phyloP scores from a whole-genome alignment of 2,113 vertebrate genomes.

The Rhombomys opimus region DNA sequence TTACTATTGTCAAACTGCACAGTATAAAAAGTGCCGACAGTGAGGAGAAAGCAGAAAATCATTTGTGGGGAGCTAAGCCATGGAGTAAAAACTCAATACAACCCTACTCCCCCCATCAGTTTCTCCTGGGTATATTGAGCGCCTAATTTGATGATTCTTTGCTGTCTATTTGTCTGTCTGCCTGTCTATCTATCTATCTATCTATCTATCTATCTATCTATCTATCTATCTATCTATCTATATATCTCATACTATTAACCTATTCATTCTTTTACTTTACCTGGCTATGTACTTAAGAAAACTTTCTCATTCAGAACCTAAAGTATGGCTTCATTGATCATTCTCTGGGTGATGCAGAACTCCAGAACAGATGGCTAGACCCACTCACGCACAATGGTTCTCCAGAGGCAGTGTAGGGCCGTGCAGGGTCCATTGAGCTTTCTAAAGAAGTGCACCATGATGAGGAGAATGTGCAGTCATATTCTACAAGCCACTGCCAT shows the following conservation, averaged over 20 bases:
- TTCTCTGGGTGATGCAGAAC: not conserved
- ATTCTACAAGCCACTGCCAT: not conserved
- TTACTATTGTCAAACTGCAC: not conserved
- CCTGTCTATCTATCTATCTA: too few species aligned
- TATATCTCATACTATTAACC: not conserved
- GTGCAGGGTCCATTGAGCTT: not conserved
- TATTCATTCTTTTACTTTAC: not conserved
- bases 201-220: not conserved
- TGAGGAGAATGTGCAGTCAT: not conserved
- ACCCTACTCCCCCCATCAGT: not conserved
- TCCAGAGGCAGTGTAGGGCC: not conserved
- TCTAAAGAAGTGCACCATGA: not conserved
- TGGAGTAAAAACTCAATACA: not conserved
- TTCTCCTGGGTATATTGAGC: not conserved
- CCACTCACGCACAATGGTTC: not conserved
- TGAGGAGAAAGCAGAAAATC: not conserved
- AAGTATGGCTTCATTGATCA: not conserved
- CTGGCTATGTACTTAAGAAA: not conserved
- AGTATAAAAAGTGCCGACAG: not conserved
- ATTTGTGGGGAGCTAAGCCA: not conserved
- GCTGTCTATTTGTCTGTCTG: not conserved
- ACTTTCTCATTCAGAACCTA: not conserved
- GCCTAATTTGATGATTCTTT: not conserved
- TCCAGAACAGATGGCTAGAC: not conserved
- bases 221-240: not conserved